phyloP scores from a whole-genome alignment of 1,140 invertebrate species.

The Planococcus citri region DNA sequence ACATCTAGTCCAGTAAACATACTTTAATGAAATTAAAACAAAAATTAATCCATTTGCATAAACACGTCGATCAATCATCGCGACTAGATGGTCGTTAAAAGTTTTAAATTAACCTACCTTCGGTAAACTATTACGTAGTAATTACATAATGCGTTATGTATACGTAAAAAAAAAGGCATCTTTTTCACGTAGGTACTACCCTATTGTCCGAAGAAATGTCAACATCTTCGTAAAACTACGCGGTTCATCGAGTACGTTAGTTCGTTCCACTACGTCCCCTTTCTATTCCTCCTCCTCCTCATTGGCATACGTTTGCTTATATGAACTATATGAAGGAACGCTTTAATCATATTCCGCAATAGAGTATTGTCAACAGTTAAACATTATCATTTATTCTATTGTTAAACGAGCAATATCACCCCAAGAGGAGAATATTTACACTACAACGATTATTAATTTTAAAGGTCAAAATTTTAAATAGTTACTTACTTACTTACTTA shows the following conservation, averaged over 20 bases:
- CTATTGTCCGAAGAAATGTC: neutral
- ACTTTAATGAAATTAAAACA: neutral
- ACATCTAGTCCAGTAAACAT: no score
- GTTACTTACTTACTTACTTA: no score
- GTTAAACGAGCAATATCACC: neutral
- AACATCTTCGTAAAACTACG: neutral
- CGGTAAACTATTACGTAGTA: neutral
- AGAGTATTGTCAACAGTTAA: neutral
- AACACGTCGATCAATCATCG: neutral
- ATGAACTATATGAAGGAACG: neutral
- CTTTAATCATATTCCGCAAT: neutral
- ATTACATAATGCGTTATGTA: constrained; percentile 2
- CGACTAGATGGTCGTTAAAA: neutral
- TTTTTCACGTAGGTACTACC: neutral
- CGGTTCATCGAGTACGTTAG: neutral
- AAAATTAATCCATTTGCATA: neutral
- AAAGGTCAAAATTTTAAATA: neutral
- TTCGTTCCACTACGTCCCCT: neutral
- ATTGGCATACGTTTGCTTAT: no score
- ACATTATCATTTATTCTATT: neutral
- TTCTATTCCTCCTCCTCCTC: no score
- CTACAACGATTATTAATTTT: neutral
- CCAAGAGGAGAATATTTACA: neutral
- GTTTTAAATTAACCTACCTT: neutral
- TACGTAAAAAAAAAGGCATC: neutral